phyloP scores from a whole-genome alignment of 1,140 invertebrate genomes.

The Andrena cerasifolii region DNA sequence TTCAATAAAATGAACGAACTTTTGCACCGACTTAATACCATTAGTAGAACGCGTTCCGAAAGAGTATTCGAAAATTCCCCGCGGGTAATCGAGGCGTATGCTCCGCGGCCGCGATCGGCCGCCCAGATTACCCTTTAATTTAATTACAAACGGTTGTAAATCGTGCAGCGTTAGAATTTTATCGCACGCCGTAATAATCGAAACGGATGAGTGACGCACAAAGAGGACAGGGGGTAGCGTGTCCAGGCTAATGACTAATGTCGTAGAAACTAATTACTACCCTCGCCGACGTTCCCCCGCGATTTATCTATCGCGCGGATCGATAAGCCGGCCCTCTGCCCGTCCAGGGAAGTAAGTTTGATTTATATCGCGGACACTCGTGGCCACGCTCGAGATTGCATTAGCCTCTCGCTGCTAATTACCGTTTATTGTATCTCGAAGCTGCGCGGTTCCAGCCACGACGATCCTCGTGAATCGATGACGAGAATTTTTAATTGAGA shows the following conservation, averaged over 20 bases:
- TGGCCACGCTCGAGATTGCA: background rate
- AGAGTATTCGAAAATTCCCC: background rate
- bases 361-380: conserved; percentile 11
- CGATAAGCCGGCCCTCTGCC: background rate
- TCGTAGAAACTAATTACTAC: conserved; percentile 25
- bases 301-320: conserved; percentile 19
- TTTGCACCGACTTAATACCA: too few relatives aligned
- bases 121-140: conserved; percentile 10
- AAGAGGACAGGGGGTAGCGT: background rate
- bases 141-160: conserved; percentile 21
- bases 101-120: background rate
- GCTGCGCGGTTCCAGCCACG: conserved; percentile 3
- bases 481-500: conserved; percentile 27
- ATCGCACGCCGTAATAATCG: background rate
- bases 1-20: too few relatives aligned
- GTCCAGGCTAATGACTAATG: conserved; percentile 19
- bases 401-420: conserved; percentile 44
- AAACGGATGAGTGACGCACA: background rate
- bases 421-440: conserved; percentile 21
- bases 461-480: conserved; percentile 10
- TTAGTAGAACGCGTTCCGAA: too few relatives aligned
- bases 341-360: conserved; percentile 4
- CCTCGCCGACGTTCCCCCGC: background rate
- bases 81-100: background rate
- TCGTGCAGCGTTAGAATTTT: background rate